These are phyloP conservation scores for Ormyrus thymus DNA, from an alignment of 2,888 invertebrate species.

Conservation along the genomic window DNA sequence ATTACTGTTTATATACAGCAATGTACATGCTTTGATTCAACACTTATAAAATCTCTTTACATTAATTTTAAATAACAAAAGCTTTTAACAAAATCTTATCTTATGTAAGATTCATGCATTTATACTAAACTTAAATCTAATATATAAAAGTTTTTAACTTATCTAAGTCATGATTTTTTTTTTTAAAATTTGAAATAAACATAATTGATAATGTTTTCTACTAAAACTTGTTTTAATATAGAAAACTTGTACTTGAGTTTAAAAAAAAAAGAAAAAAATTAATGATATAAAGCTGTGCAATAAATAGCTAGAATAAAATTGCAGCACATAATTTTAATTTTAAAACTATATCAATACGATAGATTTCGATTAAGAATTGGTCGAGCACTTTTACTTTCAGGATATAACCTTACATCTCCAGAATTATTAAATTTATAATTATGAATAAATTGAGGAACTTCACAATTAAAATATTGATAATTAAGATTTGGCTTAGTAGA, in stretches of 20 bases:
- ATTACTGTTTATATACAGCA: slow-evolving; percentile 20
- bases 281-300: not conserved
- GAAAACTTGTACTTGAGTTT: slow-evolving; percentile 36
- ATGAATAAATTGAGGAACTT: not conserved
- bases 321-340: not conserved
- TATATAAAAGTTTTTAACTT: slow-evolving; percentile 40
- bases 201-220: slow-evolving; percentile 30
- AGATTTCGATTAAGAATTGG: slow-evolving; percentile 43
- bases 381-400: slow-evolving; percentile 1
- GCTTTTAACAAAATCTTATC: slow-evolving; percentile 27
- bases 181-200: slow-evolving; percentile 43
- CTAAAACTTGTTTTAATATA: slow-evolving; percentile 13
- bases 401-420: slow-evolving; percentile 7
- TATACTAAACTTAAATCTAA: slow-evolving; percentile 24
- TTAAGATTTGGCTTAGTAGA: not conserved
- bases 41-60: slow-evolving; percentile 27
- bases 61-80: slow-evolving; percentile 32
- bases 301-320: slow-evolving; percentile 4
- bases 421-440: slow-evolving; percentile 22
- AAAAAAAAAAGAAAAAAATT: slow-evolving; percentile 37
- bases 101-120: slow-evolving; percentile 21
- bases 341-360: slow-evolving; percentile 20
- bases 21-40: slow-evolving; percentile 14
- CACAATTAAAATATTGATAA: slow-evolving; percentile 1
- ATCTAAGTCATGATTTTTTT: slow-evolving; percentile 46